These are phyloP conservation scores for Chrosomus eos DNA, from an alignment of 2,797 vertebrate species.

Conservation along the genomic window DNA sequence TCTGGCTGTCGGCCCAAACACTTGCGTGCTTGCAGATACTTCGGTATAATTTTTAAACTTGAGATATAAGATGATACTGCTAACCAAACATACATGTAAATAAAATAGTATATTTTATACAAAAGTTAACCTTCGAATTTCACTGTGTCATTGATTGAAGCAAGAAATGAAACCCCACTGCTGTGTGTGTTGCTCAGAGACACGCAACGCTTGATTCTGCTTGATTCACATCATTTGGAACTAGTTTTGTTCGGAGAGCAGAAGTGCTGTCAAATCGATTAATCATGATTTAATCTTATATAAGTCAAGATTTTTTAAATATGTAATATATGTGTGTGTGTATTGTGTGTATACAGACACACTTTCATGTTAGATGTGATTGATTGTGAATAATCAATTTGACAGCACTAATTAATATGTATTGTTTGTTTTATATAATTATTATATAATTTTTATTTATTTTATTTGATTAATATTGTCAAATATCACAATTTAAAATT, in stretches of 20 bases:
- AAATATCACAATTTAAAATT: background rate
- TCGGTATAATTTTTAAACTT: background rate
- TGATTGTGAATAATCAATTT: too few relatives aligned
- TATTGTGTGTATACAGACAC: too few relatives aligned
- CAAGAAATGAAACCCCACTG: background rate
- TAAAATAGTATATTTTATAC: background rate
- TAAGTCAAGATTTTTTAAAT: too few relatives aligned
- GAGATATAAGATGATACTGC: background rate
- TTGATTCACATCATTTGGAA: background rate
- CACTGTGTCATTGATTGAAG: background rate
- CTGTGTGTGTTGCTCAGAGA: background rate
- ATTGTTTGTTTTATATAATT: too few relatives aligned
- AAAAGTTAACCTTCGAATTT: background rate
- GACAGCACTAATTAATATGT: too few relatives aligned
- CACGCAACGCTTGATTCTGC: background rate
- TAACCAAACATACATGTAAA: background rate
- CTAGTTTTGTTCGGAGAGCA: background rate
- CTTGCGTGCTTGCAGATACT: background rate
- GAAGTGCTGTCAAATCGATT: background rate
- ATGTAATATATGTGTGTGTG: too few relatives aligned
- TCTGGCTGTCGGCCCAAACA: conserved; percentile 16
- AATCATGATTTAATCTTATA: too few relatives aligned
- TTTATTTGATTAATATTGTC: background rate
- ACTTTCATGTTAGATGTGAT: too few relatives aligned
- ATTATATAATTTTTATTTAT: too few relatives aligned